Conservation (phyloP, 2,797 vertebrate species). For the Neostethus bicornis region DNA sequence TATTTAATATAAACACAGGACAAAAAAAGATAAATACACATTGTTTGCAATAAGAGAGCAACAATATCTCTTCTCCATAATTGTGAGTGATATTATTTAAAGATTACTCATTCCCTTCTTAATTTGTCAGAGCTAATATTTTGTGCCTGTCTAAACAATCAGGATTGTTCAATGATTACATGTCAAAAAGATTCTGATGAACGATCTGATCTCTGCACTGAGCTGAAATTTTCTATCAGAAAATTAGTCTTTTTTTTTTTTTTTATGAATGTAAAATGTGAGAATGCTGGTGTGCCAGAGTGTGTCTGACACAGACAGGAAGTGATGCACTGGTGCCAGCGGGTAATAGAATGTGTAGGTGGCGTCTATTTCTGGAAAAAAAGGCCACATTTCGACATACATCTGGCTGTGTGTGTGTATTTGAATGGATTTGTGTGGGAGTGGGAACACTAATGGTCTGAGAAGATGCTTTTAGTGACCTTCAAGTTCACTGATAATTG, state of each 20-base stretch:
- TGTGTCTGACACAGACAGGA: slow-evolving; percentile 60
- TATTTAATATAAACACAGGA: too few relatives aligned
- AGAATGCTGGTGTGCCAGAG: slow-evolving; percentile 4
- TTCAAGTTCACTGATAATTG: slow-evolving; percentile 23
- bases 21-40: too few relatives aligned
- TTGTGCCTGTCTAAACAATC: slow-evolving; percentile 19
- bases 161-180: slow-evolving; percentile 26
- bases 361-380: slow-evolving; percentile 67
- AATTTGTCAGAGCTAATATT: slow-evolving; percentile 6
- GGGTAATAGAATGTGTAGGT: slow-evolving; percentile 55
- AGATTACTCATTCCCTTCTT: slow-evolving; percentile 13
- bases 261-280: slow-evolving; percentile 24
- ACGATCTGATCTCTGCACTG: slow-evolving; percentile 22
- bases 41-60: too few relatives aligned
- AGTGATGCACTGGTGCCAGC: slow-evolving; percentile 50
- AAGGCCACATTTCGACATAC: slow-evolving; percentile 41
- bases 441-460: slow-evolving; percentile 21
- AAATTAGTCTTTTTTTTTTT: slow-evolving; percentile 5
- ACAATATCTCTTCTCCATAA: not conserved
- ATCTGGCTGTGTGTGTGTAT: slow-evolving; percentile 38
- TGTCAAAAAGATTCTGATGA: slow-evolving; percentile 25
- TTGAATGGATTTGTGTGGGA: slow-evolving; percentile 18
- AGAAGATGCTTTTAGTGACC: slow-evolving; percentile 25
- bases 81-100: not conserved
- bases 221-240: slow-evolving; percentile 12